These are phyloP conservation scores for Luidia sarsii DNA, from an alignment of 53 echinoderm and acorn worm species.

Conservation along the genomic window DNA sequence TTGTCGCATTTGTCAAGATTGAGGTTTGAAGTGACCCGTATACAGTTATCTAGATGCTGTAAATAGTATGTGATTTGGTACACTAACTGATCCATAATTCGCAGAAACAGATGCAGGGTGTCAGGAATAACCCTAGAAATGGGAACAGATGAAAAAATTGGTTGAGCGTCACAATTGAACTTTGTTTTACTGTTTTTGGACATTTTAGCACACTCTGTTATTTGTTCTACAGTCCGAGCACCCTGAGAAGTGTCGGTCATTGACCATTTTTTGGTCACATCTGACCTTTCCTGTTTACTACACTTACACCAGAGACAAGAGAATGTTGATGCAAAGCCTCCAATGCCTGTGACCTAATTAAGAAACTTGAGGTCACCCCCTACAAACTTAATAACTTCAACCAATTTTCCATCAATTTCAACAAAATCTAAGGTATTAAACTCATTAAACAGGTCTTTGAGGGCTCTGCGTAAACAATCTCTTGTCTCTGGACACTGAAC, in stretches of 20 bases:
- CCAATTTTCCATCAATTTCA: slow-evolving; percentile 38
- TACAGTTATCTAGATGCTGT: slow-evolving; percentile 46
- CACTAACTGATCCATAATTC: slow-evolving; percentile 70
- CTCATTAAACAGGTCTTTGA: slow-evolving; percentile 50
- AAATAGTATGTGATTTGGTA: slow-evolving; percentile 54
- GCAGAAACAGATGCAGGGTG: slow-evolving; percentile 50
- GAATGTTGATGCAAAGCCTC: slow-evolving; percentile 62
- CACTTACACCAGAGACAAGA: slow-evolving; percentile 75
- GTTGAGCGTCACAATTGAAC: slow-evolving; percentile 40
- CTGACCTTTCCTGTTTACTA: slow-evolving; percentile 45
- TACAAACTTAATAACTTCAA: slow-evolving; percentile 54
- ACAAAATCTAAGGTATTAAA: slow-evolving; percentile 55
- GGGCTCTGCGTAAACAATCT: slow-evolving; percentile 54
- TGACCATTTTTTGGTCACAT: slow-evolving; percentile 57
- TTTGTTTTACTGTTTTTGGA: slow-evolving; percentile 33
- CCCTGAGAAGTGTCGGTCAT: slow-evolving; percentile 61
- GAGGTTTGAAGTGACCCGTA: slow-evolving; percentile 5
- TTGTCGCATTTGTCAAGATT: slow-evolving; percentile 19
- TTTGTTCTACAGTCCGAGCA: slow-evolving; percentile 60
- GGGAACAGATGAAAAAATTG: slow-evolving; percentile 59
- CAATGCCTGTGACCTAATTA: slow-evolving; percentile 74
- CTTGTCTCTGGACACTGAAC: slow-evolving; percentile 66
- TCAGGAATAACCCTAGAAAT: slow-evolving; percentile 37
- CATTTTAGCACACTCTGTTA: slow-evolving; percentile 46
- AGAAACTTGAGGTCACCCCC: slow-evolving; percentile 70